A percentile compares a stretch with the other conserved stretches of the same genome.
Evolutionary conservation across 2,797 vertebrate genomes (phyloP).

Genomic region (Buceros bicornis): DNA sequence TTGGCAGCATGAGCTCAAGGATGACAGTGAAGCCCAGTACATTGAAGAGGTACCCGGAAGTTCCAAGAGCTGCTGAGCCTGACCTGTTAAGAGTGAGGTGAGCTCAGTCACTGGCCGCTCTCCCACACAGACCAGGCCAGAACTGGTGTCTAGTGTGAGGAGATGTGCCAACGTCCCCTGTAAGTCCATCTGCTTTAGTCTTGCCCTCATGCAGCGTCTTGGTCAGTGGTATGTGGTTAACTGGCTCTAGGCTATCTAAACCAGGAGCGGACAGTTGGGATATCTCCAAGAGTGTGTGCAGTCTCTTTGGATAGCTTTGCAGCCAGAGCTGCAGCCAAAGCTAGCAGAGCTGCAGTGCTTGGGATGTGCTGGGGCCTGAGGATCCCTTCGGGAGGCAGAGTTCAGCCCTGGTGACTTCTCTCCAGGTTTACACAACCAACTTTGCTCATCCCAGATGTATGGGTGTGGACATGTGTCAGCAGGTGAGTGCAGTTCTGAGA

Average conservation of each 20-base stretch:
- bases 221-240: accelerated
- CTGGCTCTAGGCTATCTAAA: not conserved
- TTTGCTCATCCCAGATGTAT: accelerated
- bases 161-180: not conserved
- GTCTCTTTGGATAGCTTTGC: not conserved
- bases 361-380: not conserved
- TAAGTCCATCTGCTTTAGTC: not conserved
- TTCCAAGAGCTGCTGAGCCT: not conserved
- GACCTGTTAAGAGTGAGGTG: not conserved
- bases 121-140: not conserved
- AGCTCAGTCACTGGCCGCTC: not conserved
- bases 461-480: accelerated
- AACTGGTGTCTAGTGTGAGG: not conserved
- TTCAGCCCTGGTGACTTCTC: not conserved
- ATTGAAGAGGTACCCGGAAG: not conserved
- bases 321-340: not conserved
- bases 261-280: not conserved
- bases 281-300: not conserved
- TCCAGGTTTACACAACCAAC: not conserved
- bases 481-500: not conserved
- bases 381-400: not conserved
- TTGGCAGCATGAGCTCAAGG: not conserved
- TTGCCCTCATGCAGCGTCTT: accelerated
- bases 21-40: not conserved
- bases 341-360: not conserved